Evolutionary conservation across 2,888 invertebrate genomes (phyloP).

Genomic region (Ceramica pisi): DNA sequence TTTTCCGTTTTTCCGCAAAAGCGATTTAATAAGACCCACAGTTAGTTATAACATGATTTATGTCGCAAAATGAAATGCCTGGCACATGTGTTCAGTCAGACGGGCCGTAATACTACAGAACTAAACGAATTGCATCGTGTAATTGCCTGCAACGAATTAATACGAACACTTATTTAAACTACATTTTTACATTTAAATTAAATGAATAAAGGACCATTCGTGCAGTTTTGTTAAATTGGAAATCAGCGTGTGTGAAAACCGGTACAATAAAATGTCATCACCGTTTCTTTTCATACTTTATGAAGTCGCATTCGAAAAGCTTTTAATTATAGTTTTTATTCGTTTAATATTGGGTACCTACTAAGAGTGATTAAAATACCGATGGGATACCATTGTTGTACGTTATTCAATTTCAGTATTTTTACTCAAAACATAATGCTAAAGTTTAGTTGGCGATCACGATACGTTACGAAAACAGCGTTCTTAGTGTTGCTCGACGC

Average conservation of each 20-base stretch:
- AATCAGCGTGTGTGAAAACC: constrained; percentile 54
- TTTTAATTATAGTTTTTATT: constrained; percentile 21
- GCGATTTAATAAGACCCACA: constrained; percentile 81
- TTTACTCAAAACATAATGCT: background rate
- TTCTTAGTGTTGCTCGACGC: background rate
- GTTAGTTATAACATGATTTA: constrained; percentile 82
- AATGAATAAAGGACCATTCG: constrained; percentile 47
- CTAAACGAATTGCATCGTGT: constrained; percentile 70
- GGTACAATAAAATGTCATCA: constrained; percentile 42
- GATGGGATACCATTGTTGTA: background rate
- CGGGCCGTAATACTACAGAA: constrained; percentile 77
- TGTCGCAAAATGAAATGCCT: constrained; percentile 78
- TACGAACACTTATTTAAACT: constrained; percentile 62
- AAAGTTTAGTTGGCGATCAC: background rate
- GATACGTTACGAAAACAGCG: background rate
- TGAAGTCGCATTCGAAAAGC: background rate
- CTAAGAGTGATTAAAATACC: background rate
- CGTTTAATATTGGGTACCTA: no score
- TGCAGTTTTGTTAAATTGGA: constrained; percentile 52
- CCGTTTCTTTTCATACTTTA: constrained; percentile 30
- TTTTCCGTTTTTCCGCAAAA: constrained; percentile 71
- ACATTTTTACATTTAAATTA: constrained; percentile 60
- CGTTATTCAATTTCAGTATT: background rate
- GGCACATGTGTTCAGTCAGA: constrained; percentile 75
- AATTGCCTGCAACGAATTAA: constrained; percentile 71